Conservation (phyloP, 2,797 vertebrate genomes). For the Cyprinella venusta region DNA sequence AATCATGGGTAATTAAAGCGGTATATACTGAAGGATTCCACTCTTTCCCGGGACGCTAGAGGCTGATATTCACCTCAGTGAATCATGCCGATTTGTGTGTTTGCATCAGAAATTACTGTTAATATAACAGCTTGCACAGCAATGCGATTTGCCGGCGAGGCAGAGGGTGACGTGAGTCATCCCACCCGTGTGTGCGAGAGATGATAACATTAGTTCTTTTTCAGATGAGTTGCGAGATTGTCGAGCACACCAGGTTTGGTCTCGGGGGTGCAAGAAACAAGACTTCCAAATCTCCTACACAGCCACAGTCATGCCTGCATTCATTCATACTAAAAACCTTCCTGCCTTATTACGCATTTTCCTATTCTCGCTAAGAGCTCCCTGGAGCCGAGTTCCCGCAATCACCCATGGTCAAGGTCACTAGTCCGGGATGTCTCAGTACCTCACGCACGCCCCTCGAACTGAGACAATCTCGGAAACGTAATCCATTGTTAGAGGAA, state of each 20-base stretch:
- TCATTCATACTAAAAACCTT: conserved; percentile 34
- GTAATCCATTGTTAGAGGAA: conserved; percentile 63
- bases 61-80: conserved; percentile 15
- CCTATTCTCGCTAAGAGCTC: conserved; percentile 38
- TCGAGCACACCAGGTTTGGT: conserved; percentile 29
- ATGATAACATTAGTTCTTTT: conserved; percentile 49
- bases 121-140: conserved; percentile 17
- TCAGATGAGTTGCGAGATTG: conserved; percentile 46
- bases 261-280: conserved; percentile 40
- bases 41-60: conserved; percentile 8
- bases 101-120: conserved; percentile 25
- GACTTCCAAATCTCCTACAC: conserved; percentile 36
- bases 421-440: conserved; percentile 63
- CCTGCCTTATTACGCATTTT: conserved; percentile 39
- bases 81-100: conserved; percentile 14
- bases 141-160: background rate
- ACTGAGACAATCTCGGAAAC: conserved; percentile 69
- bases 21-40: conserved; percentile 21
- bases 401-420: conserved; percentile 50
- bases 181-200: conserved; percentile 32
- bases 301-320: conserved; percentile 20
- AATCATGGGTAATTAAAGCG: conserved; percentile 40
- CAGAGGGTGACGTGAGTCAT: conserved; percentile 22
- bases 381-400: conserved; percentile 32
- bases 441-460: conserved; percentile 63